Evolutionary conservation across 2,888 invertebrate genomes (phyloP).

Genomic region (Leptinotarsa rubiginosa): DNA sequence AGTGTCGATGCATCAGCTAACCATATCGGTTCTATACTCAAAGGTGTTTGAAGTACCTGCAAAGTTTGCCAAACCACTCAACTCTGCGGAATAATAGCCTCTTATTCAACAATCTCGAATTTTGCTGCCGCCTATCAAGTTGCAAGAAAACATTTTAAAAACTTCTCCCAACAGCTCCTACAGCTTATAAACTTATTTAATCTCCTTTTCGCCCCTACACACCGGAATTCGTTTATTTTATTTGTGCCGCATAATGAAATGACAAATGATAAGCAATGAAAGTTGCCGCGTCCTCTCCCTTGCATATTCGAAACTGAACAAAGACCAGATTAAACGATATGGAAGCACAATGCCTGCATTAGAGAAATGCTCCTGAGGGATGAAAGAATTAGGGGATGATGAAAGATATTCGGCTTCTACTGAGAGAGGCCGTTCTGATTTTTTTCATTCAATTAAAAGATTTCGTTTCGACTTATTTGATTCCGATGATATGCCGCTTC

Average conservation of each 20-base stretch:
- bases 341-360: conserved; percentile 57
- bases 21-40: background rate
- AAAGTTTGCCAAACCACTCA: background rate
- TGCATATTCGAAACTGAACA: conserved; percentile 53
- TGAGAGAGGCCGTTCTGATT: conserved; percentile 4
- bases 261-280: conserved; percentile 16
- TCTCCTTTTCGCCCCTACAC: conserved; percentile 10
- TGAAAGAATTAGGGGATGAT: conserved; percentile 39
- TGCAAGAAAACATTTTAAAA: background rate
- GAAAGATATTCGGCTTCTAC: conserved; percentile 31
- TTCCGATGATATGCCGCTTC: conserved; percentile 1
- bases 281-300: conserved; percentile 38
- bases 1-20: too few relatives aligned
- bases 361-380: conserved; percentile 51
- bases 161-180: background rate
- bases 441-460: conserved; percentile 19
- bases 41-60: background rate
- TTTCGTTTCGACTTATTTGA: conserved; percentile 3
- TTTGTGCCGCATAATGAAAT: conserved; percentile 21
- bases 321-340: conserved; percentile 56
- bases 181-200: conserved; percentile 15
- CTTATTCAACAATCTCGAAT: background rate
- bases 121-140: conserved; percentile 11
- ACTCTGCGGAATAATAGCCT: background rate
- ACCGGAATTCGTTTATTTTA: conserved; percentile 19